Evolutionary conservation across 2,797 vertebrate genomes (phyloP).

Genomic region (Lerista edwardsae): DNA sequence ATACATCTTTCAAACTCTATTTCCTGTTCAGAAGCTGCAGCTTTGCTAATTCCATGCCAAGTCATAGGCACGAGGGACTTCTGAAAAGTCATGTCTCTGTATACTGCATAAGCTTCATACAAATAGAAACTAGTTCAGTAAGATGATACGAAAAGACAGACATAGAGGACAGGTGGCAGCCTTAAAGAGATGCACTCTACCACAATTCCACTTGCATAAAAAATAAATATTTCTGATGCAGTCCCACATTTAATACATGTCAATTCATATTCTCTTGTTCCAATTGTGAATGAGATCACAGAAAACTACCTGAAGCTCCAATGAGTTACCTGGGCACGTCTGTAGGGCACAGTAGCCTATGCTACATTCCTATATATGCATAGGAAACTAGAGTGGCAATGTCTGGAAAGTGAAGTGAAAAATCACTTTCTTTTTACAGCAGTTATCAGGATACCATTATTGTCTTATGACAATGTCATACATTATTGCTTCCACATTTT

Average conservation of each 20-base stretch:
- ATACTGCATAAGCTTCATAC: neutral
- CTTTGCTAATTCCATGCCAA: neutral
- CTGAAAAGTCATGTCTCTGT: neutral
- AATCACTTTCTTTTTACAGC: neutral
- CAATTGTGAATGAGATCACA: neutral
- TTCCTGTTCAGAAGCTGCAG: neutral
- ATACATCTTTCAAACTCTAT: neutral
- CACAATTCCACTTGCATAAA: neutral
- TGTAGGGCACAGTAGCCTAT: neutral
- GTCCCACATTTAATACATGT: neutral
- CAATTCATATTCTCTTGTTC: neutral
- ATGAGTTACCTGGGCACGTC: neutral
- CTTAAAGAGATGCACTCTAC: neutral
- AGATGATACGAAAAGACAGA: slow-evolving; percentile 3
- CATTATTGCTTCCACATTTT: neutral
- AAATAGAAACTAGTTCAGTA: neutral
- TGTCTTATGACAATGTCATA: neutral
- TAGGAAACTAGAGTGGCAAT: neutral
- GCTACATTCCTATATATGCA: neutral
- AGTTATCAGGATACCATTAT: neutral
- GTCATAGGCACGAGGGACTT: neutral
- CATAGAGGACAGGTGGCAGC: slow-evolving; percentile 7
- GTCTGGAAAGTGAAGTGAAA: neutral
- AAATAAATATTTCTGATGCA: neutral
- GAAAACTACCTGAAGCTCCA: neutral